Percentiles rank a stretch among this genome's conserved stretches.
These are phyloP conservation scores for Macrosoma leucophasiata DNA, from an alignment of 2,888 invertebrate genomes.

Conservation along the genomic window DNA sequence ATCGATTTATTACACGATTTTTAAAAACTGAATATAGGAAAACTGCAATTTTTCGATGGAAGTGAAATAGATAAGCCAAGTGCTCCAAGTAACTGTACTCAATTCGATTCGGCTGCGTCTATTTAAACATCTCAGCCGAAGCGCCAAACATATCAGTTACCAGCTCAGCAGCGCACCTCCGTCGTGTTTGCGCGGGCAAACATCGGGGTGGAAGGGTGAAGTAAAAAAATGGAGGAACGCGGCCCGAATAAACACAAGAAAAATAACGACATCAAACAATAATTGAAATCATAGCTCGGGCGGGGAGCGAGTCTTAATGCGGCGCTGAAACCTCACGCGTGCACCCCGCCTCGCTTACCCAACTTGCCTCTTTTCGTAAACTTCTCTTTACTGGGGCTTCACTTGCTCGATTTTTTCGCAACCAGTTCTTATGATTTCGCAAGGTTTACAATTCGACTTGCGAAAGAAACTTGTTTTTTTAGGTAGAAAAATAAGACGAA, in stretches of 20 bases:
- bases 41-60: conserved; percentile 5
- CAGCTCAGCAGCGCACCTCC: conserved; percentile 48
- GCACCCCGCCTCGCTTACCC: conserved; percentile 25
- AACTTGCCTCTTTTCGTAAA: conserved; percentile 27
- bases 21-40: too few species aligned
- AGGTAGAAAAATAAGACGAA: too few species aligned
- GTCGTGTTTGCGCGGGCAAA: conserved; percentile 56
- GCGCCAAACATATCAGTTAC: conserved; percentile 68
- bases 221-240: conserved; percentile 59
- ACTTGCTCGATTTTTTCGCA: conserved; percentile 9
- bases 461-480: too few species aligned
- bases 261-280: conserved; percentile 72
- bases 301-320: conserved; percentile 39
- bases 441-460: too few species aligned
- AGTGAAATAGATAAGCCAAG: conserved; percentile 17
- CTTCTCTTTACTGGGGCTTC: conserved; percentile 34
- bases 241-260: conserved; percentile 67
- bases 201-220: conserved; percentile 58
- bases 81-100: conserved; percentile 52
- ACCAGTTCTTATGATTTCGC: neutral
- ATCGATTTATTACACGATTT: too few species aligned
- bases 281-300: conserved; percentile 69
- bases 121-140: conserved; percentile 54
- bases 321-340: conserved; percentile 37
- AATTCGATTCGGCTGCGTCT: conserved; percentile 50